A percentile compares a stretch with the other conserved stretches of the same genome.
Evolutionary conservation across 1,140 invertebrate species (phyloP).

Genomic region (Saccostrea glomerata): DNA sequence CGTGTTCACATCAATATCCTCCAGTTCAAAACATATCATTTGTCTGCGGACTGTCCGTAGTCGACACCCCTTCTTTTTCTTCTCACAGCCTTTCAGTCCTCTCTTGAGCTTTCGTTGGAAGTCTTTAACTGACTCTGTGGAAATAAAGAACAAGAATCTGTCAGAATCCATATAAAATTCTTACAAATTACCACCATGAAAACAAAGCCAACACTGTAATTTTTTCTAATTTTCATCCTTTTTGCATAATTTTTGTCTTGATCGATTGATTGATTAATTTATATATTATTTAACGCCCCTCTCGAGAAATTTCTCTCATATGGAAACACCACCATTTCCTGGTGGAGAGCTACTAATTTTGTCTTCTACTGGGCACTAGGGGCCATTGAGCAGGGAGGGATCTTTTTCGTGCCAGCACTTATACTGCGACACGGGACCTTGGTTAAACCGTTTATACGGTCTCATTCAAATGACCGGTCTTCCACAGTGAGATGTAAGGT

Average conservation of each 20-base stretch:
- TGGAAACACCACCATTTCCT: too few species aligned
- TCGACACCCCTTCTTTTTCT: slow-evolving; percentile 35
- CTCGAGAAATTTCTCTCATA: too few species aligned
- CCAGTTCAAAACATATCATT: slow-evolving; percentile 25
- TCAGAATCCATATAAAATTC: not conserved
- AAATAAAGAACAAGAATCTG: not conserved
- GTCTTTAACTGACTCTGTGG: slow-evolving; percentile 16
- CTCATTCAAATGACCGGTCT: too few species aligned
- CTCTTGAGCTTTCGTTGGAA: slow-evolving; percentile 1
- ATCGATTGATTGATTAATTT: not conserved
- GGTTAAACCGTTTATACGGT: too few species aligned
- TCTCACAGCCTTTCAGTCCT: slow-evolving; percentile 22
- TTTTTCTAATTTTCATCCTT: not conserved
- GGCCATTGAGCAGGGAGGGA: too few species aligned
- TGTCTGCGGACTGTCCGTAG: slow-evolving; percentile 25
- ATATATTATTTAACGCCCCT: too few species aligned
- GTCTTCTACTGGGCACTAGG: too few species aligned
- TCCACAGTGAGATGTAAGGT: too few species aligned
- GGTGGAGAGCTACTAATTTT: too few species aligned
- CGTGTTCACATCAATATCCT: not conserved
- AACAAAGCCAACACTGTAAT: too few species aligned
- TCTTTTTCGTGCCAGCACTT: too few species aligned
- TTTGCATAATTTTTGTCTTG: not conserved
- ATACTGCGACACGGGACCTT: too few species aligned
- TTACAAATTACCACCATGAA: not conserved